These are phyloP conservation scores for Phalacrocorax aristotelis DNA, from an alignment of 2,113 vertebrate species.

Conservation along the genomic window DNA sequence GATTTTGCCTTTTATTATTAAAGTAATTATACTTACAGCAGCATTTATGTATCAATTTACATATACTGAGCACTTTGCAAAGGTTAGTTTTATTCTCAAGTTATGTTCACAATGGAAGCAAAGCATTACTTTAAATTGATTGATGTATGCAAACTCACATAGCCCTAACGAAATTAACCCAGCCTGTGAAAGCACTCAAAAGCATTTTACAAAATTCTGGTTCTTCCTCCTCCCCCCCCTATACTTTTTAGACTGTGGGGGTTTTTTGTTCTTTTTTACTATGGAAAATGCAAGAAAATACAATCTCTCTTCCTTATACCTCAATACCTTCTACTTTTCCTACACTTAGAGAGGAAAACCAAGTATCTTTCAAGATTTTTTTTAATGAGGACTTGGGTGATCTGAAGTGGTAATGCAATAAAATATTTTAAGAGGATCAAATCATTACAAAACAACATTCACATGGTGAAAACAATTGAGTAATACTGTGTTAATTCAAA, in stretches of 20 bases:
- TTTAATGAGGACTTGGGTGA: neutral
- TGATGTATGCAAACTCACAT: constrained; percentile 20
- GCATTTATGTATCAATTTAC: constrained; percentile 41
- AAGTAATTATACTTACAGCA: constrained; percentile 37
- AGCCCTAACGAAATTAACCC: neutral
- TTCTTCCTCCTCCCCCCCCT: neutral
- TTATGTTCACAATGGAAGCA: constrained; percentile 4
- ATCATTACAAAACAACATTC: neutral
- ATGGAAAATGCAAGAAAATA: neutral
- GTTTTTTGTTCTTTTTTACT: neutral
- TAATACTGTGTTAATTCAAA: neutral
- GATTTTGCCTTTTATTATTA: constrained; percentile 40
- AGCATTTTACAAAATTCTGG: neutral
- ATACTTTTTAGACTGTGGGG: neutral
- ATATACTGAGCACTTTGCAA: neutral
- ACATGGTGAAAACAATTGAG: neutral
- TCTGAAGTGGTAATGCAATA: neutral
- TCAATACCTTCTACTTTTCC: neutral
- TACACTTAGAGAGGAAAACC: neutral
- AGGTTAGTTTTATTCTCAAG: constrained; percentile 47
- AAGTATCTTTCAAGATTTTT: neutral
- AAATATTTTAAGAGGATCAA: neutral
- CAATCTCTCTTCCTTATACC: neutral
- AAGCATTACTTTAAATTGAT: constrained; percentile 41
- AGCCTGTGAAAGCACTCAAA: neutral